Base-by-base conservation (phyloP, 2,888 invertebrate genomes). In the Rhimphoctona megacephalus region DNA sequence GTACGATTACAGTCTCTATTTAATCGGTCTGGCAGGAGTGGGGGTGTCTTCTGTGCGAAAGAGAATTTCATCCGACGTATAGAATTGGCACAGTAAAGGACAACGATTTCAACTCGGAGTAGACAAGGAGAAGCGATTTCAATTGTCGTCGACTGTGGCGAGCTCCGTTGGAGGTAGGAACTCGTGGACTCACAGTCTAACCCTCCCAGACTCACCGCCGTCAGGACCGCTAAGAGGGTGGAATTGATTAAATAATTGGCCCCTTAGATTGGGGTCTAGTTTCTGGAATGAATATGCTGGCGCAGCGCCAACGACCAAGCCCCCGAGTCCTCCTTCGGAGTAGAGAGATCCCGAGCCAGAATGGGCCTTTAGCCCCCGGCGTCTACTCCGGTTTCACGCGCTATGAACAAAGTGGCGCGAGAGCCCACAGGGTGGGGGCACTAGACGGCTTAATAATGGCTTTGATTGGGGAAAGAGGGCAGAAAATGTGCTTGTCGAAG, bases 211-310 rank as follows among this genome's bases (percentile, higher is more conserved):
- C 82, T 87, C 87, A 84, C 86, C 83, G 82, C 87, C 88, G 86
- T 88, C 89, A 89, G 90, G 90, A 90, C 91, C 92, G 92, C 93
- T 92, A 92, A 93, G 94, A 93, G 94, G 92, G 91, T 92, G 92
- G 92, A 94, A 94, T 94, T 94, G 94, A 94, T 94, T 94, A 94
- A 94, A 94, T 94, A 94, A 94, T 94, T 94, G 94, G 94, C 92
- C 92, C 92, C 92, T 93, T 92, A 92, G 93, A 93, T 94, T 92
- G 93, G 93, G 91, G 92, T 91, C 92, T 93, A 93, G 94, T 94
- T 93, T 92, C 92, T 91, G 92, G 92, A 94, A 94, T 93, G 94
- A 94, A 94, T 94, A 92, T 93, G 92, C 91, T 94, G 93, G 93
- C 93, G 87, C 85, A 57, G 79, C 89, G 92, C 92, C 92, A 92